phyloP scores from a whole-genome alignment of 2,113 vertebrate species.

The Laticauda laticaudata region DNA sequence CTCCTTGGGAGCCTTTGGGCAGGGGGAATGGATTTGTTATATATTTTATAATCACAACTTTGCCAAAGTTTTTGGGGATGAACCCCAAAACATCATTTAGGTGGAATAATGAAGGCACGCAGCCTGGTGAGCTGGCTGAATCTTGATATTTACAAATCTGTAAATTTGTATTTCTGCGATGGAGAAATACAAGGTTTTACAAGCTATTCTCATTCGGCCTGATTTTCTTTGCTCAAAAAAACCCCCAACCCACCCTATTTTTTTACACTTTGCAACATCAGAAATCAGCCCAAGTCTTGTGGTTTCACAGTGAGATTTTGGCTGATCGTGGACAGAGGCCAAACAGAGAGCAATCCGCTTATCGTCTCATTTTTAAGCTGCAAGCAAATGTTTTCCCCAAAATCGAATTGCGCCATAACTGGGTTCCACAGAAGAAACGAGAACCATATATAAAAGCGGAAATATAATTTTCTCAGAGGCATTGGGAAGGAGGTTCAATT shows the following conservation, averaged over 20 bases:
- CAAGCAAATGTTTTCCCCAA: neutral
- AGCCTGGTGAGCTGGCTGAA: neutral
- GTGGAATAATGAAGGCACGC: neutral
- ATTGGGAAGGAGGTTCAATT: neutral
- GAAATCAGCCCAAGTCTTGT: neutral
- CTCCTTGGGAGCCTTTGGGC: neutral
- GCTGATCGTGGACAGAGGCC: neutral
- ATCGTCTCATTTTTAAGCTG: neutral
- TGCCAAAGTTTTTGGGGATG: neutral
- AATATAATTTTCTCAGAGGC: neutral
- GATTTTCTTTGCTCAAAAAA: neutral
- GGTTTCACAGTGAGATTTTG: neutral
- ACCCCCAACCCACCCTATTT: no score
- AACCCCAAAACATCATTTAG: neutral
- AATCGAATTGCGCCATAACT: neutral
- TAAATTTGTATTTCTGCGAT: no score
- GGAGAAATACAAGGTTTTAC: no score
- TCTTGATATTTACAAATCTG: neutral
- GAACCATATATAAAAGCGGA: neutral
- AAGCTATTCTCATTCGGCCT: neutral
- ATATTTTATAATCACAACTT: neutral
- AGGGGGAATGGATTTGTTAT: neutral
- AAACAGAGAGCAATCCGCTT: rapidly evolving
- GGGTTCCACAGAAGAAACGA: neutral
- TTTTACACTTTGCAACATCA: neutral